Percentiles rank a stretch among this genome's conserved stretches.
phyloP scores from a whole-genome alignment of 2,888 invertebrate species.

The Linnaemya vulpina region DNA sequence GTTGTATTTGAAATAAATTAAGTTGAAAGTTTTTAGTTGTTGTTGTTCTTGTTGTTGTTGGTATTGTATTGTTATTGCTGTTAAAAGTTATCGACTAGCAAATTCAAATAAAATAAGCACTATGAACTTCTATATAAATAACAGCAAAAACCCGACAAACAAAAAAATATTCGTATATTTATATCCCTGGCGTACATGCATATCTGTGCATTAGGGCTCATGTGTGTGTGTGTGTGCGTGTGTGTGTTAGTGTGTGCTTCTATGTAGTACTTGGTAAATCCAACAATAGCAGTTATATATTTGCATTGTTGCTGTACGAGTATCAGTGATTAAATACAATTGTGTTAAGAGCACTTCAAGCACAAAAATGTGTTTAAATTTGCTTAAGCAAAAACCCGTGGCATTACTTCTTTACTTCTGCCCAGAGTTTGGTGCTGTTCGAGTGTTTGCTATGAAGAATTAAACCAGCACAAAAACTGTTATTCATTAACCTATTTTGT shows the following conservation, averaged over 20 bases:
- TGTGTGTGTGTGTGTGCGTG: not conserved
- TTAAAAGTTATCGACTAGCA: slow-evolving; percentile 59
- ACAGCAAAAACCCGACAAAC: slow-evolving; percentile 5
- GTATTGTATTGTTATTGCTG: slow-evolving; percentile 47
- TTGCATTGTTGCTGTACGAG: not conserved
- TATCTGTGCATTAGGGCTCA: not conserved
- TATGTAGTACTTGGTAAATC: slow-evolving; percentile 33
- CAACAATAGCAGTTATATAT: not conserved
- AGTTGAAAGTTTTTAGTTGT: slow-evolving; percentile 61
- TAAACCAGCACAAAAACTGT: slow-evolving; percentile 19
- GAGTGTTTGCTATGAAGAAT: slow-evolving; percentile 2
- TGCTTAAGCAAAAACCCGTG: slow-evolving; percentile 8
- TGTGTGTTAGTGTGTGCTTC: too few relatives aligned
- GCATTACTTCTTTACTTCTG: slow-evolving; percentile 28
- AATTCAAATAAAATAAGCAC: slow-evolving; percentile 46
- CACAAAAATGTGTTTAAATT: not conserved
- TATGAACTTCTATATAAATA: slow-evolving; percentile 19
- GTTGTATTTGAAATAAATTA: slow-evolving; percentile 71
- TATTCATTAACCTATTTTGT: slow-evolving; percentile 56
- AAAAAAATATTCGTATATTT: not conserved
- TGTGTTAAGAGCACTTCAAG: slow-evolving; percentile 42
- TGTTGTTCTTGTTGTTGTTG: slow-evolving; percentile 30
- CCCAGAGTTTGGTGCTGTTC: slow-evolving; percentile 6
- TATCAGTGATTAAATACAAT: slow-evolving; percentile 43
- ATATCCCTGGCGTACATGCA: not conserved